Percentiles rank a stretch among this genome's conserved stretches.
phyloP scores from a whole-genome alignment of 2,797 vertebrate genomes.

The Rhinoraja longicauda region DNA sequence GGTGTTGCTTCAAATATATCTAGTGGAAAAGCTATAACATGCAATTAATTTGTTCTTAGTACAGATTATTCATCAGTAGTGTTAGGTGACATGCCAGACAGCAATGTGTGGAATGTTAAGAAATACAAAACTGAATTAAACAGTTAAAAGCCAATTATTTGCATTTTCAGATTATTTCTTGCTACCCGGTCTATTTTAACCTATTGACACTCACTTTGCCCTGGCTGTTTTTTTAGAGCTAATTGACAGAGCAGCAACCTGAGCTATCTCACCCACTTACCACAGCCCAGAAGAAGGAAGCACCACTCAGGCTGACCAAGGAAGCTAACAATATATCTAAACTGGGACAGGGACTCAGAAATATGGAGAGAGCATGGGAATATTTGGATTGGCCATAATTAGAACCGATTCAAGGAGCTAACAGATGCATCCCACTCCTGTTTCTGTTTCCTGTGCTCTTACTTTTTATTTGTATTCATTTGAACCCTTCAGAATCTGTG shows the following conservation, averaged over 20 bases:
- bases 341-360: no score
- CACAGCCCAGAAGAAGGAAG: no score
- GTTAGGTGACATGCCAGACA: background rate
- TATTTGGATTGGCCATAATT: no score
- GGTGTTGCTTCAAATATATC: background rate
- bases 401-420: no score
- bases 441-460: no score
- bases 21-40: background rate
- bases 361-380: no score
- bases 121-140: background rate
- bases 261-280: background rate
- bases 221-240: background rate
- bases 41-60: background rate
- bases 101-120: background rate
- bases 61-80: background rate
- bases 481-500: background rate
- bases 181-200: background rate
- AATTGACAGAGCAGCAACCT: background rate
- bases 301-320: no score
- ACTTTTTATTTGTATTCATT: background rate
- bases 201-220: background rate
- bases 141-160: background rate
- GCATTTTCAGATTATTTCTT: background rate
- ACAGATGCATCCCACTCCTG: no score
- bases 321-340: no score